These are phyloP conservation scores for Tinea pellionella DNA, from an alignment of 2,888 invertebrate species.

Conservation along the genomic window DNA sequence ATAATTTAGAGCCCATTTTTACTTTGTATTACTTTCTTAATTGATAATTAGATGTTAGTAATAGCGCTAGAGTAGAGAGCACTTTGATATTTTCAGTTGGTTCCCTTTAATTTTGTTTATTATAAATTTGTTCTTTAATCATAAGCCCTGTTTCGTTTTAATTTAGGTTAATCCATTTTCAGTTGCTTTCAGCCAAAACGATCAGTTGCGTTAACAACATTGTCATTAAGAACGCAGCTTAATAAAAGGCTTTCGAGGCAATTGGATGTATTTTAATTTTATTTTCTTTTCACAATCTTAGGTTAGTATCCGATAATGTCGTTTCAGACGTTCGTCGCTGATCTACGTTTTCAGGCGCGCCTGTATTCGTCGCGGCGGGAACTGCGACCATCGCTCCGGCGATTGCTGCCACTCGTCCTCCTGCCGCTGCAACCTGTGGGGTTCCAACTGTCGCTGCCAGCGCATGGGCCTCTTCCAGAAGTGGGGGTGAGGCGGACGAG, in stretches of 20 bases:
- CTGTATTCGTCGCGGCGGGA: constrained; percentile 83
- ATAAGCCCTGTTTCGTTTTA: background rate
- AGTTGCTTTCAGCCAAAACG: background rate
- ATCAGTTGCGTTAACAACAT: background rate
- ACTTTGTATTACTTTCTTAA: too few relatives aligned
- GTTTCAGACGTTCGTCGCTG: constrained; percentile 85
- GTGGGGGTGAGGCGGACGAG: constrained; percentile 72
- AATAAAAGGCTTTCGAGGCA: background rate
- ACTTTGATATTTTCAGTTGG: background rate
- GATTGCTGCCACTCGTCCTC: constrained; percentile 89
- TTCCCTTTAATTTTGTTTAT: constrained; percentile 1
- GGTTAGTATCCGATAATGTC: constrained; percentile 65
- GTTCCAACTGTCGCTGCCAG: constrained; percentile 89
- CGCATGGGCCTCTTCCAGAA: constrained; percentile 90
- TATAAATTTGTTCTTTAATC: background rate
- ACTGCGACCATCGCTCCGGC: constrained; percentile 86
- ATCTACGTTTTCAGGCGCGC: constrained; percentile 88
- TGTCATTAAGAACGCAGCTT: background rate
- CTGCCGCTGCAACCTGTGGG: constrained; percentile 91
- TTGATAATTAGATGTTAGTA: background rate
- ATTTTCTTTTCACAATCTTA: constrained; percentile 30
- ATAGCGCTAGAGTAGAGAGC: background rate
- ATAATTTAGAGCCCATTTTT: background rate
- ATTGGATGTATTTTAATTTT: background rate
- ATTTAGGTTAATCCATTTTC: background rate